Evolutionary conservation across 2,113 vertebrate species (phyloP), one percentile per base, ranked within the genome.

Genomic region (Gallinago paraguaiae): DNA sequence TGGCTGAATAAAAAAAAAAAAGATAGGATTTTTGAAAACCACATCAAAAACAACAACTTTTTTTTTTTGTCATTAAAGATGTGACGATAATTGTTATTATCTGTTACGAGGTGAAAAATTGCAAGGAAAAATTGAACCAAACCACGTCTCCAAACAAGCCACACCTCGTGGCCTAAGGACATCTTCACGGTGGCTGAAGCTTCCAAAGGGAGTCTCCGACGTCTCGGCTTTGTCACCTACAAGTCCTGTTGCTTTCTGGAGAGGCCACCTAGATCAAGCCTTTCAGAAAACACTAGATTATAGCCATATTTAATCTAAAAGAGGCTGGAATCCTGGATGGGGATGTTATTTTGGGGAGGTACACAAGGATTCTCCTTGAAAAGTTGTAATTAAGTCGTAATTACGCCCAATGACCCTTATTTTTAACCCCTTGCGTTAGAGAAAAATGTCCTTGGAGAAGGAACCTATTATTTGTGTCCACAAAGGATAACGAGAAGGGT

Each of bases 61-160:
- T 43, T 43, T 43, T 48, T 31, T 46, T 30, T 25, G 4, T 41
- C 43, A 45, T 41, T 83, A 95, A 92, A 68, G 90, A 86, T 27
- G 72, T 2, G 24, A 83, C 59, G 22, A 50, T 43, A 59, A 80
- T 95, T 74, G 72, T 53, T 88, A 63, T 96, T 83, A 37, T 6
- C 75, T 82, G 86, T 82, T 93, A 68, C 50, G 71, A 45, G 59
- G 82, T 82, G 72, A 91, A 94, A 95, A 95, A 93, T 78, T 64
- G 81, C 68, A 74, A 95, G 92, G 83, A 37, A 37, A 37, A 37
- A 37, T 37, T 84, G 71, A 93, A 72, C 39, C 14, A 23, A 90
- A 86, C 57, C 85, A 71, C 56, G 24, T 84, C 94, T 86, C 82
- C 86, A 83, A 35, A 96, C 82, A 93, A 96, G 95, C 71, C 91